These are phyloP conservation scores for Epinephelus moara DNA, from an alignment of 2,113 vertebrate genomes.

Conservation along the genomic window DNA sequence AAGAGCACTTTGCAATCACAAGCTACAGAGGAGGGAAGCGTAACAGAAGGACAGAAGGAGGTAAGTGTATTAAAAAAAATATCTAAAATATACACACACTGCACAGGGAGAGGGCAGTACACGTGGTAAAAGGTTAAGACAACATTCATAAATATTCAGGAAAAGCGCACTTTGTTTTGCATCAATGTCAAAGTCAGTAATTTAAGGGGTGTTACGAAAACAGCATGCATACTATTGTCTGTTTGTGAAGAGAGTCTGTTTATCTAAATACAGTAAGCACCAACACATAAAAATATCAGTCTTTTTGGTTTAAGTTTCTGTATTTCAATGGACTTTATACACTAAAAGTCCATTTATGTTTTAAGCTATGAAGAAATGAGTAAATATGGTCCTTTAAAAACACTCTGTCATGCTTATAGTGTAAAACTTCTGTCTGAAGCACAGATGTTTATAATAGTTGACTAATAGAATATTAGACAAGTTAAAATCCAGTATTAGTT, in stretches of 20 bases:
- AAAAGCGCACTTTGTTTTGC: neutral
- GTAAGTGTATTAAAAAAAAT: neutral
- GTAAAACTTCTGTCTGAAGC: neutral
- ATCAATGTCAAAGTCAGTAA: neutral
- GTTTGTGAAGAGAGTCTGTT: neutral
- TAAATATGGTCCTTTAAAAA: slow-evolving; percentile 10
- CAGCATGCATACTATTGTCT: neutral
- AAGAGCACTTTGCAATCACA: slow-evolving; percentile 57
- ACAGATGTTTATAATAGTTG: neutral
- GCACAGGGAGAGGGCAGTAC: neutral
- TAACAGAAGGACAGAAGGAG: neutral
- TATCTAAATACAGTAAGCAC: neutral
- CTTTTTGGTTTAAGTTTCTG: neutral
- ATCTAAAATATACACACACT: neutral
- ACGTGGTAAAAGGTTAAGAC: neutral
- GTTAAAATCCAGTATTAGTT: neutral
- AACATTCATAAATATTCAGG: neutral
- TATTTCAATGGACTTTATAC: neutral
- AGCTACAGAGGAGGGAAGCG: neutral
- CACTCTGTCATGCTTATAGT: neutral
- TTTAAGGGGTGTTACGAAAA: neutral
- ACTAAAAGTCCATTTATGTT: neutral
- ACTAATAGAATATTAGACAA: neutral
- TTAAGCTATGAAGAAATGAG: neutral
- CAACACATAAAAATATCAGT: neutral